phyloP scores from a whole-genome alignment of 2,888 invertebrate species.

The Phyllotreta cruciferae region DNA sequence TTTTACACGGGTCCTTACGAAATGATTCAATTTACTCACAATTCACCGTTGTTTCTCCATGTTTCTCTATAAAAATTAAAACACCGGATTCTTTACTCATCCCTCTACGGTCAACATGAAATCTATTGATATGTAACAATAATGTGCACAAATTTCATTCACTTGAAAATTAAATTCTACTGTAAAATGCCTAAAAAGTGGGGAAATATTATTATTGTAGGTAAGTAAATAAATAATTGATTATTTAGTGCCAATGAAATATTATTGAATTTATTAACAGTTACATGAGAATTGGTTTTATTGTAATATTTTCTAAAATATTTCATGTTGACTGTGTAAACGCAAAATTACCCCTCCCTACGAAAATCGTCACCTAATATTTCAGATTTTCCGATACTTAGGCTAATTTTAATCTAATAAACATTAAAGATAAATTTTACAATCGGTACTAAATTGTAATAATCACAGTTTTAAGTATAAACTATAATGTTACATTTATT shows the following conservation, averaged over 20 bases:
- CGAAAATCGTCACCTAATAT: constrained; percentile 16
- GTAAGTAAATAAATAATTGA: not conserved
- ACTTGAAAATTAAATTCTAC: no score
- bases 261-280: not conserved
- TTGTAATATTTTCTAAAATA: constrained; percentile 14
- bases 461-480: constrained; percentile 56
- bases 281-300: not conserved
- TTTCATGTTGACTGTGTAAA: constrained; percentile 37
- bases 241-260: not conserved
- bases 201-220: no score
- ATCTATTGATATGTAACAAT: no score
- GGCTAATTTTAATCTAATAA: constrained; percentile 27
- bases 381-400: constrained; percentile 21
- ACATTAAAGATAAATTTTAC: constrained; percentile 43
- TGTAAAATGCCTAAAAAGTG: no score
- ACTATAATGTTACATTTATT: constrained; percentile 39
- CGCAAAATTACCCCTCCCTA: constrained; percentile 19
- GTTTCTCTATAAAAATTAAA: not conserved
- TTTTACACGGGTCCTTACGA: constrained; percentile 34
- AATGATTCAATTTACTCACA: constrained; percentile 11
- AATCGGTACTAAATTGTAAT: constrained; percentile 48
- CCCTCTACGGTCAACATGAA: no score
- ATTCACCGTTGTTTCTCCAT: not conserved
- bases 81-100: not conserved
- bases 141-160: no score